A percentile compares a stretch with the other conserved stretches of the same genome.
phyloP scores from a whole-genome alignment of 1,140 invertebrate species.

The Venturia canescens region DNA sequence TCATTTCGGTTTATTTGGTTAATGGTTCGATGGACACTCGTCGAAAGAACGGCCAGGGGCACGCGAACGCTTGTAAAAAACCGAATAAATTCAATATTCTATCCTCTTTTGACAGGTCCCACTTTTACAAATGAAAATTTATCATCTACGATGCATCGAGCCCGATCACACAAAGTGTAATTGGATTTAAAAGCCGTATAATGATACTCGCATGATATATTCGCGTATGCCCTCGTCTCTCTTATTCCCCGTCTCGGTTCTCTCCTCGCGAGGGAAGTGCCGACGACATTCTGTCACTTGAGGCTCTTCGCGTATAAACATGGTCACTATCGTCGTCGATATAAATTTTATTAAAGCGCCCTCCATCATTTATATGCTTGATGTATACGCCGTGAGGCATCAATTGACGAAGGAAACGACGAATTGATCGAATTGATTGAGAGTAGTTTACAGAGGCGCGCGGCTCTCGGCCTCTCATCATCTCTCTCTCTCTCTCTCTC shows the following conservation, averaged over 20 bases:
- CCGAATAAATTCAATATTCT: not conserved
- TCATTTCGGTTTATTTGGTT: too few relatives aligned
- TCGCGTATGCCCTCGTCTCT: slow-evolving; percentile 19
- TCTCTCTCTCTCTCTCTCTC: slow-evolving; percentile 6
- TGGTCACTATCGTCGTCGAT: slow-evolving; percentile 31
- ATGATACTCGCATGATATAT: slow-evolving; percentile 6
- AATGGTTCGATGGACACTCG: too few relatives aligned
- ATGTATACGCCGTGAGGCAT: slow-evolving; percentile 3
- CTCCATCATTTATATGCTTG: not conserved
- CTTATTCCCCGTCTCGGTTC: not conserved
- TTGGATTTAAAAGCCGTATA: slow-evolving; percentile 20
- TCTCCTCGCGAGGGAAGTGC: slow-evolving; percentile 6
- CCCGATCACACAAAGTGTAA: not conserved
- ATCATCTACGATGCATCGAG: slow-evolving; percentile 4
- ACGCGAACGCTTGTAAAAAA: slow-evolving; percentile 56
- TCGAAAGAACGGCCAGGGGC: slow-evolving; percentile 41
- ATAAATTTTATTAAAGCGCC: slow-evolving; percentile 41
- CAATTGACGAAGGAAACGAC: slow-evolving; percentile 43
- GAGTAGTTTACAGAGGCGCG: slow-evolving; percentile 37
- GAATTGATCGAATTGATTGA: slow-evolving; percentile 46
- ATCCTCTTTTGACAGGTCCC: not conserved
- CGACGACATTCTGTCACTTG: slow-evolving; percentile 7
- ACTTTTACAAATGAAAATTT: not conserved
- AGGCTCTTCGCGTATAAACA: not conserved
- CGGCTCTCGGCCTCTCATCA: not conserved